These are phyloP conservation scores for Eidolon helvum DNA, from an alignment of 2,113 vertebrate species.

Conservation along the genomic window DNA sequence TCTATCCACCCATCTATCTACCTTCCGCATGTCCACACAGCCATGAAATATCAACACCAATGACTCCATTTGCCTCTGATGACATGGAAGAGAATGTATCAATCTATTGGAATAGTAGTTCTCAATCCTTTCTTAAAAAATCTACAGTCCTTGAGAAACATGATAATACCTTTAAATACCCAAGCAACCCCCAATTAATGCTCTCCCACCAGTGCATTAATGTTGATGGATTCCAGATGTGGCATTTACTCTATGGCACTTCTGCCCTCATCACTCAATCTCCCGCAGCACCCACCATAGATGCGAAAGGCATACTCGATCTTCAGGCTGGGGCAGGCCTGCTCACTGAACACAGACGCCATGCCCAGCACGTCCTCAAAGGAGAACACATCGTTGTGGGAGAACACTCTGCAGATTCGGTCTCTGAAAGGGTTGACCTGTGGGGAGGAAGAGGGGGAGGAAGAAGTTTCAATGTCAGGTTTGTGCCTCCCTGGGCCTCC, in stretches of 20 bases:
- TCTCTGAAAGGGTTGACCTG: slow-evolving; percentile 74
- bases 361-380: slow-evolving; percentile 73
- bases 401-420: slow-evolving; percentile 70
- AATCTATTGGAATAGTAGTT: background rate
- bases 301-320: slow-evolving; percentile 67
- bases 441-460: background rate
- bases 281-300: slow-evolving; percentile 46
- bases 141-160: background rate
- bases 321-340: slow-evolving; percentile 78
- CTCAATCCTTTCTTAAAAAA: background rate
- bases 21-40: background rate
- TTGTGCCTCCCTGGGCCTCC: background rate
- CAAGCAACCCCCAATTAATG: background rate
- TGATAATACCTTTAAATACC: background rate
- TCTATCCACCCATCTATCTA: background rate
- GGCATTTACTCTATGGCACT: background rate
- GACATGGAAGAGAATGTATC: background rate
- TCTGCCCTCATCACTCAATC: rapidly evolving
- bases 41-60: background rate
- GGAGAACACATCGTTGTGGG: slow-evolving; percentile 23
- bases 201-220: background rate
- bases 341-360: slow-evolving; percentile 75
- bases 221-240: background rate
- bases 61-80: background rate
- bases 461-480: background rate